Evolutionary conservation across 2,113 vertebrate genomes (phyloP), one percentile per base, ranked within the genome.

Genomic region (Maccullochella peelii): DNA sequence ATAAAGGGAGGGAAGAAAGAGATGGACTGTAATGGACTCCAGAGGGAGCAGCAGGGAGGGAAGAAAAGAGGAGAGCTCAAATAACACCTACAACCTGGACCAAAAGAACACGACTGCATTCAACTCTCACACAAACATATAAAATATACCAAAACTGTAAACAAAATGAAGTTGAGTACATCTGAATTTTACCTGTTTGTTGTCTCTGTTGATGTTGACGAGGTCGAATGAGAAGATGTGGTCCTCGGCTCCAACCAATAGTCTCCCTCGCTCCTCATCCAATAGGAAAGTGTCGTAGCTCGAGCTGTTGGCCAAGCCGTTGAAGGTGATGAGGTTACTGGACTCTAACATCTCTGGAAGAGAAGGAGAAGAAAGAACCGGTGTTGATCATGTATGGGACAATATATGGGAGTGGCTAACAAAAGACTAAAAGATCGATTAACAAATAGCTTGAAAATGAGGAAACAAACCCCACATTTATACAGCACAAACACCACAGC

Each of bases 191-290:
- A 99, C 98, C 98, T 97, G 97, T 94, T 96, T 96, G 93, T 96
- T 94, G 76, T 99, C 98, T 95, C 97, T 98, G 96, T 95, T 96
- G 85, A 99, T 98, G 91, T 98, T 97, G 91, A 98, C 97, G 79
- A 99, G 95, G 94, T 97, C 98, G 91, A 99, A 98, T 80, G 98
- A 98, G 96, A 99, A 98, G 94, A 99, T 94, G 89, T 99, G 97
- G 95, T 99, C 98, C 89, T 99, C 98, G 20, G 98, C 97, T 86
- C 98, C 98, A 50, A 99, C 97, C 20, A 98, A 96, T 30, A 99
- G 96, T 40, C 97, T 95, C 86, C 98, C 94, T 1, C 97, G 95
- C 91, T 99, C 98, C 92, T 99, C 98, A 15, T 99, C 98, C 96
- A 99, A 91, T 82, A 98, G 96, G 90, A 99, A 99, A 9, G 97